Evolutionary conservation across 2,888 invertebrate species (phyloP), one percentile per base, ranked within the genome.

Genomic region (Torymus tubicola): DNA sequence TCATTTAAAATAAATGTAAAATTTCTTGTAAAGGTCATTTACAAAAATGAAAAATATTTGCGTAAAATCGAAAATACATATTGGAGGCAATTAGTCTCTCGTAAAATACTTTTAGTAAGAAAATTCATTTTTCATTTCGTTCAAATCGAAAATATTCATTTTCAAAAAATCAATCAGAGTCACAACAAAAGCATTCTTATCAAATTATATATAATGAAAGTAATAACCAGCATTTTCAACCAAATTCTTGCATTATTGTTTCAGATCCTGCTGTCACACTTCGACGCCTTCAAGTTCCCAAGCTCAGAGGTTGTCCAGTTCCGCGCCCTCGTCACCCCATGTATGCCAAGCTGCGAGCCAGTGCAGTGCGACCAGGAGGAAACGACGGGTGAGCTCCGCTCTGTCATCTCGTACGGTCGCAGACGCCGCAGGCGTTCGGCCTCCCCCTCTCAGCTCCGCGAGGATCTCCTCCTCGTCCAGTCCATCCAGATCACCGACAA

Each of bases 261-360:
- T 91, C 93, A 96, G 95, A 94, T 96, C 86, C 92, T 98, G 82
- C 92, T 97, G 82, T 97, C 97, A 73, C 96, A 96, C 92, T 98
- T 98, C 92, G 98, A 98, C 91, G 98, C 98, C 57, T 98, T 98
- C 94, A 98, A 98, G 91, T 98, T 98, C 93, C 98, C 98, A 63
- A 97, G 97, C 70, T 97, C 97, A 14, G 97, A 98, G 90, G 96
- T 97, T 65, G 98, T 98, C 1, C 98, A 98, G 90, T 98, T 98
- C 94, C 94, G 97, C 83, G 98, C 98, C n/a, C 91, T 98, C 88
- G 97, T 98, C 58, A 97, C 97, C 2, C 98, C 98, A 0, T 98
- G 98, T 91, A 96, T 98, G 95, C 97, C 97, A 31, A 94, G 95
- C 63, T 98, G 98, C 91, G 97, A 97, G 89, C 97, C 98, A 11